These are phyloP conservation scores for Palloptera scutellata DNA, from an alignment of 2,888 invertebrate species.

Conservation along the genomic window DNA sequence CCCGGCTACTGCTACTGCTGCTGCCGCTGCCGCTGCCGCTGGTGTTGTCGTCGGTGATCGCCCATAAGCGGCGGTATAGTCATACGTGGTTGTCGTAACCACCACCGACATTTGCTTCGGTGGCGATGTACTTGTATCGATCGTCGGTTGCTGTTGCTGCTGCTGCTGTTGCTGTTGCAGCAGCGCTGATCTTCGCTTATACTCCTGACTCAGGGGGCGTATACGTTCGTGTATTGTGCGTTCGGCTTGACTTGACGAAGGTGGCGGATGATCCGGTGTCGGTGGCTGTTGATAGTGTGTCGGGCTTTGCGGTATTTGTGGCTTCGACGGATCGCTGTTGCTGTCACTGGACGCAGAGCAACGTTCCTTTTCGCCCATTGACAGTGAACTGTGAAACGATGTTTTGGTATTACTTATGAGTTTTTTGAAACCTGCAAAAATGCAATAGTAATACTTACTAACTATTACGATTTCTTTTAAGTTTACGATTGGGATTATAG, in stretches of 20 bases:
- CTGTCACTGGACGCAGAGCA: conserved; percentile 53
- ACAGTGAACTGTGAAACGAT: conserved; percentile 37
- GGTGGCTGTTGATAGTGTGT: conserved; percentile 91
- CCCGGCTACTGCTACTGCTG: no score
- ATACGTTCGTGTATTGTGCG: conserved; percentile 89
- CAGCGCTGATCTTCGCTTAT: conserved; percentile 53
- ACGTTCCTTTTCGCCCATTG: conserved; percentile 43
- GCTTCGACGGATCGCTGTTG: conserved; percentile 58
- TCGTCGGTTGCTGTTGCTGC: conserved; percentile 52
- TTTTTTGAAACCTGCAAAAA: not conserved
- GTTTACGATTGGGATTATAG: conserved; percentile 63
- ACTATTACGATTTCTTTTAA: conserved; percentile 61
- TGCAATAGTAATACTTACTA: conserved; percentile 46
- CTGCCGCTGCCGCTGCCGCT: conserved; percentile 15
- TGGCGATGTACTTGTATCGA: conserved; percentile 55
- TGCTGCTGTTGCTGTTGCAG: conserved; percentile 52
- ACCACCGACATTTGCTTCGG: conserved; percentile 44
- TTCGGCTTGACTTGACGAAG: conserved; percentile 88
- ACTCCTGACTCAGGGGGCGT: conserved; percentile 87
- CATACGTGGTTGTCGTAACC: conserved; percentile 49
- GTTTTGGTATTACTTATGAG: not conserved
- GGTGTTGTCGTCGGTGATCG: conserved; percentile 37
- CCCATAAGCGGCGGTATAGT: conserved; percentile 46
- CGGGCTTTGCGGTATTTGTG: conserved; percentile 77
- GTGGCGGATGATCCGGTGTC: conserved; percentile 94